Base-by-base conservation (phyloP, 2,113 vertebrate species). In the Forbesichthys papilliferus region DNA sequence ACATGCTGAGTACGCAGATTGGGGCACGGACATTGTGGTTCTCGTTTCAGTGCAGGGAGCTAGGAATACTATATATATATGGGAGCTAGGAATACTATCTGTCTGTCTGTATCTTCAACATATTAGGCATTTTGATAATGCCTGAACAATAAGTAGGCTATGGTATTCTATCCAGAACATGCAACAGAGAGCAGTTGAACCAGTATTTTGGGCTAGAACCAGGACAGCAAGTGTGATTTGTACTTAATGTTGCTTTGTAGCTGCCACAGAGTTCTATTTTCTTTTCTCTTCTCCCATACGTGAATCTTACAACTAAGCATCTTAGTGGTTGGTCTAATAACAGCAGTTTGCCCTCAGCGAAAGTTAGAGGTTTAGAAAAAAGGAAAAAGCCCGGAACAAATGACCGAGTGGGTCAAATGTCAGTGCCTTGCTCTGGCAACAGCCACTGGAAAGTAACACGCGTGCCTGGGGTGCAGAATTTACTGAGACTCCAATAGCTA, bases 101-200 rank as follows among this genome's bases (percentile, higher is more conserved):
- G n/a, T n/a, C n/a, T n/a, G n/a, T n/a, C n/a, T 20, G 1, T 20
- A 1, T 20, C 20, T 20, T 20, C 20, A 20, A 20, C 20, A 27
- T 27, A 27, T 27, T 27, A 1, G 3, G 5, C 0, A 74, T 56
- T 3, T 42, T 10, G 20, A 52, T 78, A 48, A 68, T 46, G 47
- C 7, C 36, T 7, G 36, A 42, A 42, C 36, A 42, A 42, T 42
- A 42, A 42, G 36, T 42, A 42, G 1, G 36, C 5, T 42, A 42
- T 1, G 36, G 36, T 42, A 42, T 42, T 4, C 1, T 42, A 48
- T 11, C 49, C 11, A 2, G 48, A 52, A 42, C 34, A 33, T 49
- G 63, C 47, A 27, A 8, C 20, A 66, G 11, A 68, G 77, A 60
- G 68, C 55, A 0, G 77, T 54, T 55, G 2, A 70, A 70, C 82